Evolutionary conservation across 2,113 vertebrate genomes (phyloP), one percentile per base, ranked within the genome.

Genomic region (Equus quagga): DNA sequence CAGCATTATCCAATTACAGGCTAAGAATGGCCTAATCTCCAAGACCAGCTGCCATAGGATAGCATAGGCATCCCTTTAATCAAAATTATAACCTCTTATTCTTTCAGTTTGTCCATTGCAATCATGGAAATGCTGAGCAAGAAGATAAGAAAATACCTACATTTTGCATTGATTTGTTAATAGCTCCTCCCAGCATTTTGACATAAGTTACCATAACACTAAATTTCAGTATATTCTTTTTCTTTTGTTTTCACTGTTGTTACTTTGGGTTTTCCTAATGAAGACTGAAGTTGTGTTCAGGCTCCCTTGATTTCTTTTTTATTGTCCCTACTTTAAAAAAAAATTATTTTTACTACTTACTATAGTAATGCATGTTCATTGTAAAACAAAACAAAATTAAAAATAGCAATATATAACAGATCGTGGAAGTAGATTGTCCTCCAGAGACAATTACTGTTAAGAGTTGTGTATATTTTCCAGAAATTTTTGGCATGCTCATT

Each of bases 1-100:
- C 93, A 82, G 81, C 58, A 82, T 97, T 95, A 96, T 97, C 81
- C 87, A 93, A 82, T 97, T 98, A 97, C 15, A 73, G 76, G 26
- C 79, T 46, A 81, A 96, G 83, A 95, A 94, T 88, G 92, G 70
- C n/a, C 36, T 92, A 95, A 98, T 94, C 72, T 78, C 96, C 76
- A 80, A 90, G 78, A 87, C 46, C 94, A 97, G 96, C 81, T 97
- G 85, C 44, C 51, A 31, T 49, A 85, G 54, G 21, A 72, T 49
- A 89, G 67, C 89, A 93, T 36, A 83, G 83, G 23, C 72, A 72
- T 90, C 12, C 11, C n/a, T 95, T 94, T 94, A 93, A 95, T 94
- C 83, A 96, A 82, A 97, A 92, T 76, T 36, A 72, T 85, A 73
- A 33, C 51, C 75, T 90, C 46, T 83, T 49, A 88, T 92, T 96